phyloP scores from a whole-genome alignment of 2,888 invertebrate species.

The Nephrotoma guestfalica region DNA sequence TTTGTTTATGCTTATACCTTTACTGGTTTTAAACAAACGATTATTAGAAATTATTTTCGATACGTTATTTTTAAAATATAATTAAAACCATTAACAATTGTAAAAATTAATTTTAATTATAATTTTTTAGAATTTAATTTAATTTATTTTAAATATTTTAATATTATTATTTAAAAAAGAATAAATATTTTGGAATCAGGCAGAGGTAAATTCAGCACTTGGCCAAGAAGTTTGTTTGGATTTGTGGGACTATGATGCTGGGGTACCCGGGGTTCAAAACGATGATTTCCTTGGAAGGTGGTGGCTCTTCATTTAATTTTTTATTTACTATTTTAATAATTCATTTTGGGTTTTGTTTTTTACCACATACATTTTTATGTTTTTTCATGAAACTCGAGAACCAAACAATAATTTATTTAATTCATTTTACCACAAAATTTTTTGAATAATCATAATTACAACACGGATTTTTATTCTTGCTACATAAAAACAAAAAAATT shows the following conservation, averaged over 20 bases:
- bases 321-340: background rate
- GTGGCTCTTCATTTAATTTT: conserved; percentile 21
- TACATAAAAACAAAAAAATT: background rate
- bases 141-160: background rate
- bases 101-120: conserved; percentile 1
- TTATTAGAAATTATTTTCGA: background rate
- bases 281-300: conserved; percentile 81
- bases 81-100: background rate
- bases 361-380: background rate
- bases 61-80: background rate
- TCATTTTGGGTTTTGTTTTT: conserved; percentile 9
- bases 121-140: conserved; percentile 5
- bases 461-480: background rate
- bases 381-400: background rate
- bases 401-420: too few species aligned
- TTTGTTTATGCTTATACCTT: too few species aligned
- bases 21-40: background rate
- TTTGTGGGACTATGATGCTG: conserved; percentile 75
- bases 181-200: conserved; percentile 34
- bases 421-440: too few species aligned
- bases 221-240: conserved; percentile 59
- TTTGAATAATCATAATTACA: background rate
- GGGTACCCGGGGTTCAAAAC: conserved; percentile 57
- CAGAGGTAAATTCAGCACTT: conserved; percentile 58
- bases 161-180: conserved; percentile 13